Conservation (phyloP, 2,113 vertebrate species). For the Procavia capensis region DNA sequence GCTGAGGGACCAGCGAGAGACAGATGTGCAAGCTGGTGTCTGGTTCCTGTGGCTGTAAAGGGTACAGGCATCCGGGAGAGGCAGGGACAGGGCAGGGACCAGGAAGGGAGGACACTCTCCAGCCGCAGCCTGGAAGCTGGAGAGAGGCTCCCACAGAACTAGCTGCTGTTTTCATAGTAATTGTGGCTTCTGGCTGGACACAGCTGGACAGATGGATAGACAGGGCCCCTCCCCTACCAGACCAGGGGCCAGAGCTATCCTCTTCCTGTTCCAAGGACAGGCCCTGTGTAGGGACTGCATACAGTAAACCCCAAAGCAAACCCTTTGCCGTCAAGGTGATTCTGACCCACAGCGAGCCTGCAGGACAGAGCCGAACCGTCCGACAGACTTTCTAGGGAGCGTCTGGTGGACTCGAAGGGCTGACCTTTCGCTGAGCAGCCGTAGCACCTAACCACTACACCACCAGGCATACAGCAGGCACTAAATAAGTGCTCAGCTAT, state of each 20-base stretch:
- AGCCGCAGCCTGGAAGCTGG: not conserved
- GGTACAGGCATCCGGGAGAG: not conserved
- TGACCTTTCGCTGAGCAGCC: no score
- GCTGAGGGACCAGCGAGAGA: not conserved
- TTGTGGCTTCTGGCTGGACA: not conserved
- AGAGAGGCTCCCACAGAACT: not conserved
- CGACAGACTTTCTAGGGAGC: no score
- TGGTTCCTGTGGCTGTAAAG: not conserved
- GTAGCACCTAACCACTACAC: no score
- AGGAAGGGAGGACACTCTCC: not conserved
- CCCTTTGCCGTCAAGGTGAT: no score
- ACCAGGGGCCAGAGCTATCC: not conserved
- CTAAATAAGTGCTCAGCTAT: not conserved
- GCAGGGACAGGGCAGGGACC: not conserved
- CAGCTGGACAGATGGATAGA: not conserved
- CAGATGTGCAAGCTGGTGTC: fast-evolving
- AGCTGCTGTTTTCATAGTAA: not conserved
- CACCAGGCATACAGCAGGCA: not conserved
- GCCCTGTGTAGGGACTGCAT: not conserved
- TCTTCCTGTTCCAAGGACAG: not conserved
- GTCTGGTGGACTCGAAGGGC: no score
- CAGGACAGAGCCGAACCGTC: no score
- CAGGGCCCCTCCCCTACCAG: not conserved
- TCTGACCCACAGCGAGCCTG: no score
- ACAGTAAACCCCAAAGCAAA: no score